phyloP scores from a whole-genome alignment of 2,113 vertebrate species.

The Cyanoderma ruficeps region DNA sequence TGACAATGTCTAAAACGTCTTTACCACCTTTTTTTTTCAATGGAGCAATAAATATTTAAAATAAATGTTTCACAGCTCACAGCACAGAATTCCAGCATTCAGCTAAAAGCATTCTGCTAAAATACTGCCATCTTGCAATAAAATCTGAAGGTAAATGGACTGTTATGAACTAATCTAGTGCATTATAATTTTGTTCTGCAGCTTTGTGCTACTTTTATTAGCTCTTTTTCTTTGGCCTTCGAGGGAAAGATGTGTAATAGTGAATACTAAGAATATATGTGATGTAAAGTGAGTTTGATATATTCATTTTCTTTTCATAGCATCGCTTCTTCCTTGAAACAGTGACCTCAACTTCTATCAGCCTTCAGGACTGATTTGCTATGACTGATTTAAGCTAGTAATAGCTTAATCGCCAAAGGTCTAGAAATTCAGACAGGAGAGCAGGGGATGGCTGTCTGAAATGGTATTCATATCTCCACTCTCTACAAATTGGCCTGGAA shows the following conservation, averaged over 20 bases:
- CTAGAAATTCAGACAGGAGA: neutral
- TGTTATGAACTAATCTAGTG: constrained; percentile 45
- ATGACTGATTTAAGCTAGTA: neutral
- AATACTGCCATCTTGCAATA: constrained; percentile 24
- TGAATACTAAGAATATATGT: neutral
- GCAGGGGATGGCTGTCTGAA: neutral
- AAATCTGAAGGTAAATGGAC: constrained; percentile 45
- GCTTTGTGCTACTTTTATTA: constrained; percentile 3
- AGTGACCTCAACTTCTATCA: neutral
- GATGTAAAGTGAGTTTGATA: neutral
- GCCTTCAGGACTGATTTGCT: neutral
- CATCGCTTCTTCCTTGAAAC: neutral
- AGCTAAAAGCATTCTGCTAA: constrained; percentile 46
- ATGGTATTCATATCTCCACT: neutral
- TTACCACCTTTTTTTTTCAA: constrained; percentile 17
- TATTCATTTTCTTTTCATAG: neutral
- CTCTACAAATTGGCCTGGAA: neutral
- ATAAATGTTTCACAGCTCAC: constrained; percentile 51
- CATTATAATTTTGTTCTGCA: constrained; percentile 37
- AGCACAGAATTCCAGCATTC: constrained; percentile 33
- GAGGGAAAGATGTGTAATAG: neutral
- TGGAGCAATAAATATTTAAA: constrained; percentile 60
- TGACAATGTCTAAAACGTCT: constrained; percentile 49
- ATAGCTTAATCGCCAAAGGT: neutral
- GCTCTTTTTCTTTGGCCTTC: constrained; percentile 8